Evolutionary conservation across 2,888 invertebrate genomes (phyloP), one percentile per base, ranked within the genome.

Genomic region (Meiosimyza decipiens): DNA sequence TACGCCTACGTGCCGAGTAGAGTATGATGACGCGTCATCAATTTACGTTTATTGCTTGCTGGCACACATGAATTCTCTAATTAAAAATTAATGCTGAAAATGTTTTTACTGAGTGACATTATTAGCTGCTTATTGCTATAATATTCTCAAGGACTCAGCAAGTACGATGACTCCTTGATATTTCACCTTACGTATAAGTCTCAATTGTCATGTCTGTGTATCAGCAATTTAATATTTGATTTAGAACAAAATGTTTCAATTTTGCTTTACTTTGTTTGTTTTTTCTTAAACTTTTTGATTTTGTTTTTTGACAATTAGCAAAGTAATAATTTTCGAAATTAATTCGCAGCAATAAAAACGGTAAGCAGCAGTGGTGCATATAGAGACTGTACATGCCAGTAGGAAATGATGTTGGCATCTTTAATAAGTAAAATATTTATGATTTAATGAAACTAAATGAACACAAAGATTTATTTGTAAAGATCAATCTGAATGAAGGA

Each of bases 81-180:
- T 57, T 57, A 57, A 57, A 57, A 57, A 57, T 57, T 57, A 28
- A 57, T 57, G 28, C 28, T 12, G 13, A 6, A 57, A 57, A 57
- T 28, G 57, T 28, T 57, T 57, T 57, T 57, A 12, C 22, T 6
- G 28, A 57, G 28, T 13, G 11, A 2, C n/a, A 28, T 57, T 57
- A 57, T 13, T 15, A 13, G 28, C 12, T 57, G 57, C 57, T 15
- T 57, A 13, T 22, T 28, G 57, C 6, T 40, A 18, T 11, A 18
- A 28, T 57, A 28, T 12, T 15, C 15, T 57, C 18, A 57, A 22
- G 28, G 28, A 12, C 57, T 18, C 22, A 57, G 22, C 57, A 57
- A 13, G 6, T 28, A n/a, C 16, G 13, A 57, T 57, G 22, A 28
- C 12, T 22, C 13, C 28, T 57, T 28, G 28, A 28, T 13, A 28